These are phyloP conservation scores for Pollenia amentaria DNA, from an alignment of 2,888 invertebrate species.

Conservation along the genomic window DNA sequence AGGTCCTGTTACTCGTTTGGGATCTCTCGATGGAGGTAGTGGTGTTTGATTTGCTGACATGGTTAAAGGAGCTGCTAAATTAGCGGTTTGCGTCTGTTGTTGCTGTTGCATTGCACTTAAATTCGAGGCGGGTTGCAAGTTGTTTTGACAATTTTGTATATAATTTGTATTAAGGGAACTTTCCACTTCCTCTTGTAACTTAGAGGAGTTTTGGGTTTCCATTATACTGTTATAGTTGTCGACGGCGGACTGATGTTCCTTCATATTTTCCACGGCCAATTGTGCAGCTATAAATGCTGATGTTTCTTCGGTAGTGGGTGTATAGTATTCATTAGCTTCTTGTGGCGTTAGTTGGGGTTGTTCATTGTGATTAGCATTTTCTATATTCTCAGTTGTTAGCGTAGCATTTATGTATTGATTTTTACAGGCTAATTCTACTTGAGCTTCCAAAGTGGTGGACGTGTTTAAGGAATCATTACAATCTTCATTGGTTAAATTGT, in stretches of 20 bases:
- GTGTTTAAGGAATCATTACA: constrained; percentile 80
- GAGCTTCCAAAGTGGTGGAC: constrained; percentile 78
- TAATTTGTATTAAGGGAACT: constrained; percentile 50
- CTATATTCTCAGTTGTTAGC: constrained; percentile 75
- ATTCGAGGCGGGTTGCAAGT: constrained; percentile 32
- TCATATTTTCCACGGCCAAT: constrained; percentile 71
- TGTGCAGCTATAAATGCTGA: constrained; percentile 67
- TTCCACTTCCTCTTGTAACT: constrained; percentile 43
- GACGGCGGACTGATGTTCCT: constrained; percentile 32
- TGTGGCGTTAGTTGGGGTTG: constrained; percentile 22
- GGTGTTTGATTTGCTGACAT: constrained; percentile 75
- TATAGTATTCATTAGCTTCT: constrained; percentile 61
- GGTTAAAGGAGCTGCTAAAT: constrained; percentile 17
- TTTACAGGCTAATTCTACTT: constrained; percentile 72
- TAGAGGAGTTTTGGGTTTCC: constrained; percentile 25
- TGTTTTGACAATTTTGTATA: constrained; percentile 44
- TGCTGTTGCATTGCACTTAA: constrained; percentile 28
- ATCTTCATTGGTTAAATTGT: constrained; percentile 83
- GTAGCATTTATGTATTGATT: constrained; percentile 75
- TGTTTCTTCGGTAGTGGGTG: constrained; percentile 63
- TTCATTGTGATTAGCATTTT: constrained; percentile 69
- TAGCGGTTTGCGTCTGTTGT: neutral
- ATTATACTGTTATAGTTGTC: constrained; percentile 36
- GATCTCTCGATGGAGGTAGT: constrained; percentile 77
- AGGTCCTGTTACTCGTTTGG: constrained; percentile 84